Evolutionary conservation across 2,888 invertebrate species (phyloP), one percentile per base, ranked within the genome.

Genomic region (Ochropleura plecta): DNA sequence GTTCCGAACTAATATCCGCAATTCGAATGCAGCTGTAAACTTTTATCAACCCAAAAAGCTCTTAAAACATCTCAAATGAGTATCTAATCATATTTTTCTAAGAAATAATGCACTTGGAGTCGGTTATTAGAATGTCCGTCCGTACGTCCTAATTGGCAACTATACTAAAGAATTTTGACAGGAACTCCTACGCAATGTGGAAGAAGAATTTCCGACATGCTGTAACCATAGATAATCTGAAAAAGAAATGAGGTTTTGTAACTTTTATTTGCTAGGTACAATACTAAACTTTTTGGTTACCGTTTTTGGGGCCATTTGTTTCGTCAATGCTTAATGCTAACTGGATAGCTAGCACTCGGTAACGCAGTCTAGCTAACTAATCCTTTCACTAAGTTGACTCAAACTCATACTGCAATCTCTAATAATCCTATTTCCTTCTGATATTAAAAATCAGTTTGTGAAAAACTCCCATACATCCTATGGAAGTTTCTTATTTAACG

Each of bases 111-210:
- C 76, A 80, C 70, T 46, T 60, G 0, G 51, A 79, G 16, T 80
- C 70, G 84, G 76, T 80, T 70, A 70, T 49, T 53, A 40, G 46
- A n/a, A 72, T 70, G 48, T 67, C 46, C 60, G 8, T 44, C 51
- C 8, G 51, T 18, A 30, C 8, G 81, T 51, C 82, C 82, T 68
- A 76, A 73, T 82, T 82, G 81, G 82, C 81, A 81, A 73, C 51
- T 44, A 42, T 70, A 59, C 44, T 72, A 57, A 14, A 48, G 49
- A 70, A 40, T 48, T 60, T 55, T 72, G 49, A 71, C 40, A 60
- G 65, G 59, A 70, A 57, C 53, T 18, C 40, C 73, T 49, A 46
- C 16, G 16, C n/a, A 67, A 48, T n/a, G 3, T 46, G 1, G 12
- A 62, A 60, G 5, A 51, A 12, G 40, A 51, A 59, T 46, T 77